Percentiles rank a stretch among this genome's conserved stretches.
These are phyloP conservation scores for Drosophila parvula DNA, from an alignment of 1,140 invertebrate species.

Conservation along the genomic window DNA sequence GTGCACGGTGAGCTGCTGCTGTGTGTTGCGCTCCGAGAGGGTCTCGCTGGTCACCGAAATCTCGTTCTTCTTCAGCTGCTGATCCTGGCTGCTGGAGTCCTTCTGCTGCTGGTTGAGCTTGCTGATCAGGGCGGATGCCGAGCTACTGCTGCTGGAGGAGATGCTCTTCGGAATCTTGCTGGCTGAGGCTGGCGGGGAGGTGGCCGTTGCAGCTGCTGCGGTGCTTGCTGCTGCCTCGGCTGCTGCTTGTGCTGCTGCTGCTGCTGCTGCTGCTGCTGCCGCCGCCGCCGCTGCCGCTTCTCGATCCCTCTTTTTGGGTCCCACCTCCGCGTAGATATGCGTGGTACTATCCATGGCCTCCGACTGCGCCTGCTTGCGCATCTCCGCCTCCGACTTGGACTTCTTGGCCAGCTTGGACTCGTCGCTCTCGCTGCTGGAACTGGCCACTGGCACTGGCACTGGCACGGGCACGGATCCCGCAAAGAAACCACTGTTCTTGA, in stretches of 20 bases:
- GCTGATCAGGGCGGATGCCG: slow-evolving; percentile 66
- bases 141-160: slow-evolving; percentile 68
- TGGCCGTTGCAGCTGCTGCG: slow-evolving; percentile 59
- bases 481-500: slow-evolving; percentile 68
- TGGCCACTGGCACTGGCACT: slow-evolving; percentile 14
- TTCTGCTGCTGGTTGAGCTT: slow-evolving; percentile 70
- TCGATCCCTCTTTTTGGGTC: slow-evolving; percentile 74
- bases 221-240: slow-evolving; percentile 41
- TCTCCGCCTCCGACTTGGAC: slow-evolving; percentile 54
- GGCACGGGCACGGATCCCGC: slow-evolving; percentile 36
- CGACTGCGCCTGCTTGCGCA: slow-evolving; percentile 56
- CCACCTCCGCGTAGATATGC: slow-evolving; percentile 79
- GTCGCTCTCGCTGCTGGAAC: slow-evolving; percentile 74
- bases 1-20: slow-evolving; percentile 87
- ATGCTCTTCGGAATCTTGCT: slow-evolving; percentile 81
- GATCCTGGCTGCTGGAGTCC: slow-evolving; percentile 20
- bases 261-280: slow-evolving; percentile 59
- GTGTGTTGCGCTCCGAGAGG: slow-evolving; percentile 70
- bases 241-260: slow-evolving; percentile 50
- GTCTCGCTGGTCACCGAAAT: slow-evolving; percentile 74
- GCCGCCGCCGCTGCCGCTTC: slow-evolving; percentile 72
- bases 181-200: slow-evolving; percentile 36
- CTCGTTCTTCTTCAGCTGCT: slow-evolving; percentile 64
- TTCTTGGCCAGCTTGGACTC: slow-evolving; percentile 83
- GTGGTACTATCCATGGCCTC: slow-evolving; percentile 79